Base-by-base conservation (phyloP, 37 sponge, comb jelly and placozoan species). In the Ephydatia muelleri region DNA sequence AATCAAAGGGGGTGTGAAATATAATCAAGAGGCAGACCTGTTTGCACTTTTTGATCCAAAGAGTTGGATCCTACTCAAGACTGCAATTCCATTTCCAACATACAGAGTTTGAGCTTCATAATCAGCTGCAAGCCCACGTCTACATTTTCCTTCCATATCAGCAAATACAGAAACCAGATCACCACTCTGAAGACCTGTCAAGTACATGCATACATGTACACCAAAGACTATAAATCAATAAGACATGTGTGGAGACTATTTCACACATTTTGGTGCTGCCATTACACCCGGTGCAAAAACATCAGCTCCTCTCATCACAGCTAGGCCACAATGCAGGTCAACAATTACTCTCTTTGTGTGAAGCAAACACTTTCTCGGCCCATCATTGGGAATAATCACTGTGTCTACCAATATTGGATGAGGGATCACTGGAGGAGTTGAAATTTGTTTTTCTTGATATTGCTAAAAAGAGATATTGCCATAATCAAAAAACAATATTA, bases 261-360 rank as follows among this genome's bases (percentile, higher is more conserved):
- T 43, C 43, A 43, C 43, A 88, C 88, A 38, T 77, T 78, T 82
- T 22, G 88, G 88, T 48, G 88, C 76, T 36, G 69, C 96, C 48
- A 87, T 70, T 27, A 96, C 79, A 38, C 96, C 96, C 11, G 94
- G 93, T 39, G 89, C 91, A 91, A 86, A 96, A 25, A 96, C 91
- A 74, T 96, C 90, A 26, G 96, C 96, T 39, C 96, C 96, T 79
- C 96, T 81, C 77, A 93, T 66, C 34, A 96, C 96, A 37, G 96
- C 79, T 67, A 72, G 71, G 0, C 93, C 96, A 87, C 96, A 96
- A 48, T 85, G 83, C 43, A 84, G 38, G 47, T 82, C 92, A 3
- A 95, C 95, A 0, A 95, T 47, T 11, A 93, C 81, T 38, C 38
- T 66, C 47, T 77, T 82, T 30, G 27, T 27, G 43, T 26, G 76